These are phyloP conservation scores for Linhomoeus sp. DNA, from an alignment of 2,888 invertebrate genomes.

Conservation along the genomic window DNA sequence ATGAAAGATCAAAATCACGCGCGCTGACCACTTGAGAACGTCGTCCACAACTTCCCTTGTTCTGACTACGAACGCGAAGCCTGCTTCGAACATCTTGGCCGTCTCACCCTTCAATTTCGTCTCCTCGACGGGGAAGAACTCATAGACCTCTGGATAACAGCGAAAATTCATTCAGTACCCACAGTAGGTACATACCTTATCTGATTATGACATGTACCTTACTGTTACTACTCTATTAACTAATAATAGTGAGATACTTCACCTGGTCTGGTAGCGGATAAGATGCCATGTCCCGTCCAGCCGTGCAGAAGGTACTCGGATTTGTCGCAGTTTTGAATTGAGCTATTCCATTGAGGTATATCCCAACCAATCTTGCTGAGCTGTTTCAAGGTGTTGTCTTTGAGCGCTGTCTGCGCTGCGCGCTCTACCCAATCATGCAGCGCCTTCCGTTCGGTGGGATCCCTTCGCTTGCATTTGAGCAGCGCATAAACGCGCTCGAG, in stretches of 20 bases:
- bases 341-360: constrained; percentile 5
- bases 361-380: constrained; percentile 9
- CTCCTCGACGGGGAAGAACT: constrained; percentile 20
- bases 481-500: constrained; percentile 18
- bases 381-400: no score
- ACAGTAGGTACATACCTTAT: no score
- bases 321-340: constrained; percentile 10
- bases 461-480: constrained; percentile 7
- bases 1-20: no score
- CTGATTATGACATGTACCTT: no score
- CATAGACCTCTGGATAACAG: constrained; percentile 22
- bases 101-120: constrained; percentile 10
- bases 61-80: constrained; percentile 5
- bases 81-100: constrained; percentile 20
- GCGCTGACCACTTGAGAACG: constrained; percentile 22
- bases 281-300: constrained; percentile 16
- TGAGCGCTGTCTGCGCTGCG: no score
- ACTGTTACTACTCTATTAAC: no score
- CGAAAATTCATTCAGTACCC: no score
- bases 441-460: no score
- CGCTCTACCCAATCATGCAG: background rate
- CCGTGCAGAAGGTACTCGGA: constrained; percentile 11
- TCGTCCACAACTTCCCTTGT: constrained; percentile 10
- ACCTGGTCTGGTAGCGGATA: constrained; percentile 13
- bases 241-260: no score